These are phyloP conservation scores for Chromobotia macracanthus DNA, from an alignment of 2,797 vertebrate species.

Conservation along the genomic window DNA sequence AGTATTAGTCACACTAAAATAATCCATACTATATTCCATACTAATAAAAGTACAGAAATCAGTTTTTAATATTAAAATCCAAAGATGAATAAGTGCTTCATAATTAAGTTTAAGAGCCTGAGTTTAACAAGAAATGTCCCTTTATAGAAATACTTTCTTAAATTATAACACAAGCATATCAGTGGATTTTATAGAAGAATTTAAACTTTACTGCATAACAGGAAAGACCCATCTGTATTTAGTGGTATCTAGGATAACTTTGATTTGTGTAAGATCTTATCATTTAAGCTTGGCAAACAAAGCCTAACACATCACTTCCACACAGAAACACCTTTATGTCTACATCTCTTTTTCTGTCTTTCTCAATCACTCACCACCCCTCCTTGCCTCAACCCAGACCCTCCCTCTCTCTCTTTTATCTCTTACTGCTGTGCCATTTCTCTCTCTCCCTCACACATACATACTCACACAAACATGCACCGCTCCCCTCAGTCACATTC, in stretches of 20 bases:
- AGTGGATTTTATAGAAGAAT: too few species aligned
- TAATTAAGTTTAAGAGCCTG: too few species aligned
- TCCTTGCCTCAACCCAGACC: background rate
- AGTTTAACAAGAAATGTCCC: too few species aligned
- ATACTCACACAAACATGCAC: slow-evolving; percentile 16
- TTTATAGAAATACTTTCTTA: too few species aligned
- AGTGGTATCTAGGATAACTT: background rate
- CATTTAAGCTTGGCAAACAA: background rate
- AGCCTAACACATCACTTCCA: background rate
- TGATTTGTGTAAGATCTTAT: background rate
- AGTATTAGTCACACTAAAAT: too few species aligned
- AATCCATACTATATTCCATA: too few species aligned
- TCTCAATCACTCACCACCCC: background rate
- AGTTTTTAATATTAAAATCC: too few species aligned
- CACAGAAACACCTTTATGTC: background rate
- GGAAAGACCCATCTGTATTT: background rate
- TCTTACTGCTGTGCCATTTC: background rate
- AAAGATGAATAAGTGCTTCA: too few species aligned
- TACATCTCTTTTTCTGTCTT: background rate
- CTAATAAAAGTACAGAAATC: too few species aligned
- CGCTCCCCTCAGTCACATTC: slow-evolving; percentile 24
- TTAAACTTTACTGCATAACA: background rate
- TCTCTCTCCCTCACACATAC: slow-evolving; percentile 23
- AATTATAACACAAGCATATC: too few species aligned
- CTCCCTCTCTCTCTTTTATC: slow-evolving; percentile 21